These are phyloP conservation scores for Anoplolepis gracilipes DNA, from an alignment of 1,140 invertebrate species.

Conservation along the genomic window DNA sequence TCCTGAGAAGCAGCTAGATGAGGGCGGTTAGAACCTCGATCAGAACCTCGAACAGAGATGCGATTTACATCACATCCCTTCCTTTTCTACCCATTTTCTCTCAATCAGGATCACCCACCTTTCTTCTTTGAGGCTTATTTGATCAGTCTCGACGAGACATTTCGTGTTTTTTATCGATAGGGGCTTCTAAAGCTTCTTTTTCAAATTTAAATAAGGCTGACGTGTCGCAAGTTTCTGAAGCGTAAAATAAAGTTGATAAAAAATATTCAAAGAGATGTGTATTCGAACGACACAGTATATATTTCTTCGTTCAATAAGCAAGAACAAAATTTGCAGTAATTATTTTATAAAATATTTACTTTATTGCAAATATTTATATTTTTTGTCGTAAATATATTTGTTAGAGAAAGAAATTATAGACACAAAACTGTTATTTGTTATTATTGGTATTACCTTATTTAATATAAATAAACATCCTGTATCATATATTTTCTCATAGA, in stretches of 20 bases:
- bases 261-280: neutral
- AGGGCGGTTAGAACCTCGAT: constrained; percentile 34
- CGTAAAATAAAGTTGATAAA: constrained; percentile 43
- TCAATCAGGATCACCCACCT: constrained; percentile 46
- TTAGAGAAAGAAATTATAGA: neutral
- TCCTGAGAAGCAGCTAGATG: constrained; percentile 33
- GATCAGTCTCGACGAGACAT: constrained; percentile 54
- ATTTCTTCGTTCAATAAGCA: neutral
- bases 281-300: constrained; percentile 10
- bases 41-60: neutral
- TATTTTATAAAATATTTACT: neutral
- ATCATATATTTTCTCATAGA: neutral
- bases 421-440: neutral
- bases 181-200: constrained; percentile 15
- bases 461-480: neutral
- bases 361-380: neutral
- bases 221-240: constrained; percentile 34
- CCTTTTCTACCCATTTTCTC: constrained; percentile 27
- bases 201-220: constrained; percentile 62
- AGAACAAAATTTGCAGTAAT: constrained; percentile 21
- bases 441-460: constrained; percentile 1
- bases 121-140: constrained; percentile 55
- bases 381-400: neutral
- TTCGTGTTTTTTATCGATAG: constrained; percentile 61
- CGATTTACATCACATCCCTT: constrained; percentile 45